phyloP scores from a whole-genome alignment of 1,140 invertebrate genomes.

The Camponotus vicinus region DNA sequence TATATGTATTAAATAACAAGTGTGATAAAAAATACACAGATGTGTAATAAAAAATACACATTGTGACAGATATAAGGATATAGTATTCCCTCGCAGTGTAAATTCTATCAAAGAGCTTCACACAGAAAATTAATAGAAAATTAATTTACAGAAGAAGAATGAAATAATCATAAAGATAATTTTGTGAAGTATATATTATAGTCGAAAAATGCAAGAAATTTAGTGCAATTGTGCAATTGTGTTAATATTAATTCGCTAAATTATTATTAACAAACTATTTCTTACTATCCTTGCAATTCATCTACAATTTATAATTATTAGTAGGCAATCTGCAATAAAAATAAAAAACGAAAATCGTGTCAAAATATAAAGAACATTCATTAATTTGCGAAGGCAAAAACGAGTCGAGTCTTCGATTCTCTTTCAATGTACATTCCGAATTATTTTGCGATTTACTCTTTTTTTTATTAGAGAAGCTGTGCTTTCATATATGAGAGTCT shows the following conservation, averaged over 20 bases:
- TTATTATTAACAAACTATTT: conserved; percentile 22
- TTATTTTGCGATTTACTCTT: conserved; percentile 2
- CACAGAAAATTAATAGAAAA: conserved; percentile 10
- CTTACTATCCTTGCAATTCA: conserved; percentile 27
- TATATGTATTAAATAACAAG: not conserved
- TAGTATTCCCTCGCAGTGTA: not conserved
- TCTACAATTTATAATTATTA: conserved; percentile 40
- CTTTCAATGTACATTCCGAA: not conserved
- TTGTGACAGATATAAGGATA: not conserved
- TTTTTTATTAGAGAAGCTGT: conserved; percentile 1
- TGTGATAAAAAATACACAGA: conserved; percentile 16
- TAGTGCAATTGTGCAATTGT: conserved; percentile 72
- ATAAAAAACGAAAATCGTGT: not conserved
- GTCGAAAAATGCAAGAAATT: conserved; percentile 22
- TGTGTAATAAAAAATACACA: not conserved
- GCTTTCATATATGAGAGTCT: conserved; percentile 48
- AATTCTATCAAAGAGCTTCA: conserved; percentile 9
- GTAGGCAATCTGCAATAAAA: not conserved
- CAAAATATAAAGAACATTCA: not conserved
- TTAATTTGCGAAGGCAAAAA: not conserved
- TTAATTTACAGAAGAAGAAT: not conserved
- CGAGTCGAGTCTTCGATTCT: not conserved
- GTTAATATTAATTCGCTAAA: conserved; percentile 54
- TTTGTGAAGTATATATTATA: conserved; percentile 38
- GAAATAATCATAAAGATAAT: not conserved